These are phyloP conservation scores for Synergus itoensis DNA, from an alignment of 2,888 invertebrate genomes.

Conservation along the genomic window DNA sequence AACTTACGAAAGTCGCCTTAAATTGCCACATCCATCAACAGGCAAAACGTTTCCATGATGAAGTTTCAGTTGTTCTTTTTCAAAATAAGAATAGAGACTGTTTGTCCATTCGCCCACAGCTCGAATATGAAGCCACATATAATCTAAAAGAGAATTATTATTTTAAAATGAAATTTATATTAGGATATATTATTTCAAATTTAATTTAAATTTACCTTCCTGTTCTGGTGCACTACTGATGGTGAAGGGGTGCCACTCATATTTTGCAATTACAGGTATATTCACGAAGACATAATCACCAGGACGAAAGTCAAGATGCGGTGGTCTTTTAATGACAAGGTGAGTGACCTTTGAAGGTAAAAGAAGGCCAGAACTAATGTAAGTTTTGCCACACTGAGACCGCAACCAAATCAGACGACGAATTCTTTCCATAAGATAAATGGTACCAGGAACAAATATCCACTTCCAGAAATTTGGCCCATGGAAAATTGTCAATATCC, in stretches of 20 bases:
- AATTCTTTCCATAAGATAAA: slow-evolving; percentile 89
- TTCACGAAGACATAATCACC: slow-evolving; percentile 97
- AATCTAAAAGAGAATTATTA: slow-evolving; percentile 80
- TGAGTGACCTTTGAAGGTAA: slow-evolving; percentile 95
- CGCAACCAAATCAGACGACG: slow-evolving; percentile 81
- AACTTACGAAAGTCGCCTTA: slow-evolving; percentile 52
- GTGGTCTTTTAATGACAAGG: slow-evolving; percentile 91
- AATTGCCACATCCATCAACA: slow-evolving; percentile 67
- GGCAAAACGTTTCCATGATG: slow-evolving; percentile 83
- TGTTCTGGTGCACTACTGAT: slow-evolving; percentile 97
- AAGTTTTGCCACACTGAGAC: slow-evolving; percentile 88
- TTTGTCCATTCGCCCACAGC: slow-evolving; percentile 98
- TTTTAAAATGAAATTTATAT: not conserved
- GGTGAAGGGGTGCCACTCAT: slow-evolving; percentile 99
- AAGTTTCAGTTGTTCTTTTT: slow-evolving; percentile 87
- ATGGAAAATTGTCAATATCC: slow-evolving; percentile 90
- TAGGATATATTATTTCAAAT: not conserved
- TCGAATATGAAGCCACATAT: slow-evolving; percentile 95
- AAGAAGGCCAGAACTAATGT: slow-evolving; percentile 92
- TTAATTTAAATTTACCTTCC: slow-evolving; percentile 81
- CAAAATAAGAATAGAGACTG: slow-evolving; percentile 90
- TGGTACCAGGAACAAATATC: slow-evolving; percentile 90
- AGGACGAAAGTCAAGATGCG: slow-evolving; percentile 92
- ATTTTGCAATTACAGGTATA: slow-evolving; percentile 93
- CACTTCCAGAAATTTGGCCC: slow-evolving; percentile 97